A percentile compares a stretch with the other conserved stretches of the same genome.
Conservation (phyloP, 1,140 invertebrate genomes). For the Cydia amplana region DNA sequence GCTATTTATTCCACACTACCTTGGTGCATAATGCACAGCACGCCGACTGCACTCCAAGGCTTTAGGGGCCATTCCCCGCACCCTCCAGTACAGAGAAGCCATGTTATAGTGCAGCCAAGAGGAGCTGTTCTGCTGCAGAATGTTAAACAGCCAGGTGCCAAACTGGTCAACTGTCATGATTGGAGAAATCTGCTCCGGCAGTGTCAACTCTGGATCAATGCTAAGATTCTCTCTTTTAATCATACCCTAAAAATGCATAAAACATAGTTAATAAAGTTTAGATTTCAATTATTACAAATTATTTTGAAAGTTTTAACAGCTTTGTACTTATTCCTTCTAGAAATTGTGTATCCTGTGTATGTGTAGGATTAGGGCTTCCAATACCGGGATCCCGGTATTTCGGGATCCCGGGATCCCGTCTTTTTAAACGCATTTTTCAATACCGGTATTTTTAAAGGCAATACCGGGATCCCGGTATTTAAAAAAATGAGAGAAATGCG, state of each 20-base stretch:
- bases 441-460: too few species aligned
- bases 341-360: too few species aligned
- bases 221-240: conserved; percentile 83
- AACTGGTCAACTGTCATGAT: conserved; percentile 84
- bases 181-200: conserved; percentile 82
- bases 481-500: too few species aligned
- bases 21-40: conserved; percentile 88
- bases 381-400: too few species aligned
- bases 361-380: too few species aligned
- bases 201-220: conserved; percentile 83
- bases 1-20: conserved; percentile 81
- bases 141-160: conserved; percentile 83
- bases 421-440: too few species aligned
- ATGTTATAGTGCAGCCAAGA: conserved; percentile 93
- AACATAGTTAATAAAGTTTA: too few species aligned
- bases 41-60: conserved; percentile 90
- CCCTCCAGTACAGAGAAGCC: conserved; percentile 92
- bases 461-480: too few species aligned
- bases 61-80: conserved; percentile 87
- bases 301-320: too few species aligned
- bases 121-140: conserved; percentile 84
- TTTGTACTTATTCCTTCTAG: too few species aligned
- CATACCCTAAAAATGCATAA: conserved; percentile 77
- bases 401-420: too few species aligned
- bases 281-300: too few species aligned